Percentiles rank a stretch among this genome's conserved stretches.
Conservation (phyloP, 2,888 invertebrate species). For the Lasioglossum villosulum region DNA sequence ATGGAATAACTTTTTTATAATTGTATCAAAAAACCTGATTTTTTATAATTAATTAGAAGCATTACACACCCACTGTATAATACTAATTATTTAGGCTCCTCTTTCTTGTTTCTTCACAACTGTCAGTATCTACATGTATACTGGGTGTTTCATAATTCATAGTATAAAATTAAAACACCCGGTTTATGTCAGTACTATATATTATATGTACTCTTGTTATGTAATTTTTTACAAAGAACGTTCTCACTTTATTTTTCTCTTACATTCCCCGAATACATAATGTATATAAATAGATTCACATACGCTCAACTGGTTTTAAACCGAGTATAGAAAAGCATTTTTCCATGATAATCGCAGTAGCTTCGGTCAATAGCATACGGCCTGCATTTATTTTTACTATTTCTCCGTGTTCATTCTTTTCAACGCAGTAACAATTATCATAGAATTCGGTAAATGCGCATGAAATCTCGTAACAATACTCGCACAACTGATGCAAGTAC, state of each 20-base stretch:
- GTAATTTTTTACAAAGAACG: conserved; percentile 18
- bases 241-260: conserved; percentile 22
- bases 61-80: too few relatives aligned
- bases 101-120: too few relatives aligned
- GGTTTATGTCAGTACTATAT: not conserved
- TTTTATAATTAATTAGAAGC: too few relatives aligned
- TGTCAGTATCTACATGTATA: not conserved
- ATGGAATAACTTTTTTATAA: too few relatives aligned
- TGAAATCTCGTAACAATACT: conserved; percentile 97
- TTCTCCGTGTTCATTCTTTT: conserved; percentile 93
- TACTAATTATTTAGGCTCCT: not conserved
- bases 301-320: conserved; percentile 95
- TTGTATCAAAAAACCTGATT: too few relatives aligned
- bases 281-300: conserved; percentile 87
- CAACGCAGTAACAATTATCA: conserved; percentile 98
- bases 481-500: conserved; percentile 94
- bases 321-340: conserved; percentile 96
- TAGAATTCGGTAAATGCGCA: conserved; percentile 98
- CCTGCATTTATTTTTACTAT: conserved; percentile 93
- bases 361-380: conserved; percentile 96
- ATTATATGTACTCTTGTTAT: conserved; percentile 10
- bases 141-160: too few relatives aligned
- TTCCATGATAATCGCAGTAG: conserved; percentile 94
- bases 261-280: conserved; percentile 19
- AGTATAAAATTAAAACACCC: too few relatives aligned